A percentile compares a stretch with the other conserved stretches of the same genome.
Conservation (phyloP, 2,797 vertebrate genomes). For the Macropodus opercularis region DNA sequence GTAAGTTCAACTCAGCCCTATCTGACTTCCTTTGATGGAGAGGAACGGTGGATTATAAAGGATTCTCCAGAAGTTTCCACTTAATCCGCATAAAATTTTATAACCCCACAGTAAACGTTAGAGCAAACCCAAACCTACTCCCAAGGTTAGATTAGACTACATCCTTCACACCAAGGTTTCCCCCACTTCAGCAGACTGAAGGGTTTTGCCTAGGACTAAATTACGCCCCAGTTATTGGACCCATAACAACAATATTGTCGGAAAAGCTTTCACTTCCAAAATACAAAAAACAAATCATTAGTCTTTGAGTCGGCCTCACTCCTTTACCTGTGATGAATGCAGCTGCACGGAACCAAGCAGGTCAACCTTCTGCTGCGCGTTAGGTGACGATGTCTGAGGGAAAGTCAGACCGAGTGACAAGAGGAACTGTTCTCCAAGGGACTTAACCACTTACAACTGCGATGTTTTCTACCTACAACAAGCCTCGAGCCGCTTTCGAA, state of each 20-base stretch:
- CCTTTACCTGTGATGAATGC: constrained; percentile 62
- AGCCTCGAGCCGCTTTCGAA: constrained; percentile 66
- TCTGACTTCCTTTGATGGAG: constrained; percentile 76
- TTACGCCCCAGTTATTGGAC: constrained; percentile 40
- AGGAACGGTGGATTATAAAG: constrained; percentile 73
- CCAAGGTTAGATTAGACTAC: constrained; percentile 64
- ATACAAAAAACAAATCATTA: constrained; percentile 43
- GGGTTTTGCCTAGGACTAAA: constrained; percentile 31
- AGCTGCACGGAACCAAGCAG: constrained; percentile 53
- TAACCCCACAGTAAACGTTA: constrained; percentile 62
- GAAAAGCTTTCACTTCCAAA: constrained; percentile 39
- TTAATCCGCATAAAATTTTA: constrained; percentile 69
- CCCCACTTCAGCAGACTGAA: constrained; percentile 24
- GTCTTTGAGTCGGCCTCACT: constrained; percentile 56
- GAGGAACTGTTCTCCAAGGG: constrained; percentile 65
- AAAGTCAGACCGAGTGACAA: constrained; percentile 58
- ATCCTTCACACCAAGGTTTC: constrained; percentile 18
- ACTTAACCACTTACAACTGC: constrained; percentile 63
- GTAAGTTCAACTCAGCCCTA: constrained; percentile 62
- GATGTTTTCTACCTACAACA: constrained; percentile 59
- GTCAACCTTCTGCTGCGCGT: constrained; percentile 54
- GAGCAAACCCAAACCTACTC: constrained; percentile 48
- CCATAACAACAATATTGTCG: constrained; percentile 25
- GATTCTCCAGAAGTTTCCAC: constrained; percentile 71
- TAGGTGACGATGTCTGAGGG: constrained; percentile 51